Evolutionary conservation across 2,113 vertebrate genomes (phyloP), one percentile per base, ranked within the genome.

Genomic region (Brienomyrus brachyistius): DNA sequence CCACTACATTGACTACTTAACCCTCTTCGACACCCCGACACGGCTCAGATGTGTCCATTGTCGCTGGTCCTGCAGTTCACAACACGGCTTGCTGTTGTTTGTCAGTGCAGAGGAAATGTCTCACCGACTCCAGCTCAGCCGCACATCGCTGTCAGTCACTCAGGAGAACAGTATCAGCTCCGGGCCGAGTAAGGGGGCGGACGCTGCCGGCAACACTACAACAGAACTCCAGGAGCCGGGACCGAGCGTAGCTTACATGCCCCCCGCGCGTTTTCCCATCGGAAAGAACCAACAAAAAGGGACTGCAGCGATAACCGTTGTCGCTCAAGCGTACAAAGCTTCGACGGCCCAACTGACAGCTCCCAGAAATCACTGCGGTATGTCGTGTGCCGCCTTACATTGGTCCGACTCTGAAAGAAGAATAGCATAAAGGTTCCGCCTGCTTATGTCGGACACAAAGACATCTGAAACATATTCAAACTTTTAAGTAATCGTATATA

Each of bases 281-380:
- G 84, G 19, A 82, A 35, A 90, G 48, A 83, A 66, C 48, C 85
- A 80, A 35, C 40, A 45, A 43, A 56, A 47, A 6, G 43, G 6
- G 21, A 35, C 82, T 21, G 47, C 48, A 21, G 59, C 11, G 48
- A 90, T n/a, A 43, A 17, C 40, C 7, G 23, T 59, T 10, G 19
- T 90, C 51, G 40, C 6, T 80, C 77, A 47, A 54, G 27, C 86
- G 82, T 82, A 92, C 93, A 94, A 91, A 91, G 92, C 91, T 43
- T 88, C 90, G 48, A 77, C 59, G 90, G 89, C 10, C 70, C 80
- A 85, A 40, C 45, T 94, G 93, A 94, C 94, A 95, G 94, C 91
- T 95, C 94, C 93, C 94, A 94, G 91, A 92, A 94, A 93, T 93
- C 94, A 95, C 93, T 94, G 94, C 95, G 93, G 94, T 70, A 21